Evolutionary conservation across 2,888 invertebrate genomes (phyloP).

Genomic region (Harpalus rufipes): DNA sequence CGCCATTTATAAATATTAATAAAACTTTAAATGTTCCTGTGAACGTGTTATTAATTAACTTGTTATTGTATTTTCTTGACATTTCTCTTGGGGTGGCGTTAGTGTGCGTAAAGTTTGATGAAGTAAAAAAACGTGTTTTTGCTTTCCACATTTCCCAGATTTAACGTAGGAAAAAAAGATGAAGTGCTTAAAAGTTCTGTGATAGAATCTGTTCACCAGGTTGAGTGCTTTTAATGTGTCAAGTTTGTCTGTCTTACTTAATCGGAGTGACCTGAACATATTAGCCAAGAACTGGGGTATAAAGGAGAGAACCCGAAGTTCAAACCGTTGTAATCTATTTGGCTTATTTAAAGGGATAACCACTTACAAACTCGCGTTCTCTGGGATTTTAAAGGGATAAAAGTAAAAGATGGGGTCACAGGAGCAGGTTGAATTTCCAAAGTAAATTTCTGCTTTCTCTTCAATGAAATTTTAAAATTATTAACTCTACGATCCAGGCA

Average conservation of each 20-base stretch:
- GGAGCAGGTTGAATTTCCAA: background rate
- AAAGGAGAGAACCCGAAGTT: background rate
- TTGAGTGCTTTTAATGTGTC: slow-evolving; percentile 46
- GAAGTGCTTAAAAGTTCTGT: slow-evolving; percentile 30
- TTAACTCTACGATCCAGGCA: background rate
- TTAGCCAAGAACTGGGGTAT: slow-evolving; percentile 6
- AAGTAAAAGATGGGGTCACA: slow-evolving; percentile 7
- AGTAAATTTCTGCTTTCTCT: background rate
- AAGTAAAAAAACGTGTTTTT: slow-evolving; percentile 7
- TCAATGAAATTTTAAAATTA: background rate
- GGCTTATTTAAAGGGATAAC: slow-evolving; percentile 29
- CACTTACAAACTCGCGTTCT: slow-evolving; percentile 21
- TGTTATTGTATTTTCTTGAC: background rate
- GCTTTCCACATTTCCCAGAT: background rate
- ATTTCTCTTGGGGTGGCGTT: background rate
- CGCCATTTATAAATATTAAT: no score
- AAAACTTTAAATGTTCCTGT: no score
- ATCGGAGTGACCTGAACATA: slow-evolving; percentile 36
- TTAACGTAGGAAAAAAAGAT: background rate
- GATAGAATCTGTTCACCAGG: background rate
- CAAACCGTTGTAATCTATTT: slow-evolving; percentile 26
- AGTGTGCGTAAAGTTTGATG: background rate
- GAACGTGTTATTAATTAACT: background rate
- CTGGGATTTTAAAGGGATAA: slow-evolving; percentile 28
- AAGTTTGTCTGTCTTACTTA: slow-evolving; percentile 43